These are phyloP conservation scores for Sebastes jordani DNA, from an alignment of 2,797 vertebrate species.

Conservation along the genomic window DNA sequence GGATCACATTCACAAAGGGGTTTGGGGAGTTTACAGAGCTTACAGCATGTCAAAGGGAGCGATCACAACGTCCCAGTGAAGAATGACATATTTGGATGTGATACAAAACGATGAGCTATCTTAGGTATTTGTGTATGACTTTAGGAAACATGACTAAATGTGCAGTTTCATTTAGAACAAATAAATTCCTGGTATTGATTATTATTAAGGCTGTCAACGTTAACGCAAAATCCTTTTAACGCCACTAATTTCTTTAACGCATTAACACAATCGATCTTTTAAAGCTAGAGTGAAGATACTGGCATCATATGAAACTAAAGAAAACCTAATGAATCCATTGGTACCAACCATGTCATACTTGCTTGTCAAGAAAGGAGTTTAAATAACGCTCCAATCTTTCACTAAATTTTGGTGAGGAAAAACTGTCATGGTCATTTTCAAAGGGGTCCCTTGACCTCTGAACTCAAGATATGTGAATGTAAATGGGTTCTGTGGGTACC, in stretches of 20 bases:
- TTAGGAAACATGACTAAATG: neutral
- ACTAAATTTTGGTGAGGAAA: rapidly evolving
- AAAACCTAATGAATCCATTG: no score
- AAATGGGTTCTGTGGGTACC: no score
- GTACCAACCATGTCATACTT: no score
- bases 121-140: neutral
- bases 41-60: neutral
- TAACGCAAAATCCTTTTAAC: rapidly evolving
- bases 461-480: no score
- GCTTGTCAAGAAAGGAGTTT: no score
- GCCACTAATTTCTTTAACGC: no score
- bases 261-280: no score
- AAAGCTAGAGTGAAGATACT: no score
- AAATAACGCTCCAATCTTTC: no score
- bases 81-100: conserved; percentile 2
- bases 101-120: neutral
- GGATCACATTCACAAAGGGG: neutral
- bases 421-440: no score
- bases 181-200: neutral
- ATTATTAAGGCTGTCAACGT: rapidly evolving
- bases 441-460: no score
- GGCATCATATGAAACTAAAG: no score
- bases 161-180: neutral
- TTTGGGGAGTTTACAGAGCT: conserved; percentile 3
- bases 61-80: neutral